Percentiles rank a stretch among this genome's conserved stretches.
Conservation (phyloP, 2,888 invertebrate species). For the Anticlea derivata region DNA sequence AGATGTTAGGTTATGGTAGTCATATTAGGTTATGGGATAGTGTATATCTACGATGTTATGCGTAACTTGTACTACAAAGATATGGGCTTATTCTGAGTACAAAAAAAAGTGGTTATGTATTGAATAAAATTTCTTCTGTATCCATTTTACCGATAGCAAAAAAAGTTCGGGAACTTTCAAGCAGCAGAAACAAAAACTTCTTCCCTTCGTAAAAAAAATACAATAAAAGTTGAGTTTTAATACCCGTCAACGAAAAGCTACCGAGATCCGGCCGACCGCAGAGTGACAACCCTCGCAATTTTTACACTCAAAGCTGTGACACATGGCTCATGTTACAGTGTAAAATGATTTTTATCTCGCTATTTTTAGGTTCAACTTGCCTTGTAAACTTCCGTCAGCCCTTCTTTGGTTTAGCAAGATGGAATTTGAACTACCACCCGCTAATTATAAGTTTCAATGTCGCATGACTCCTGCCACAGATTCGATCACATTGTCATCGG, state of each 20-base stretch:
- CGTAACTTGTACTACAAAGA: too few relatives aligned
- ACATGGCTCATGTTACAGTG: neutral
- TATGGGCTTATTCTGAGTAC: too few relatives aligned
- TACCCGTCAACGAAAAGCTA: constrained; percentile 31
- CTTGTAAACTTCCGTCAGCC: neutral
- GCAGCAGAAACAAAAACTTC: constrained; percentile 15
- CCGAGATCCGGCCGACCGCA: constrained; percentile 34
- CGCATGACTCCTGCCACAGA: neutral
- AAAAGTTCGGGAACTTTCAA: constrained; percentile 15
- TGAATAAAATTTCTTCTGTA: neutral
- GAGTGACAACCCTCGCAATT: constrained; percentile 33
- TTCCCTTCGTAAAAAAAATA: constrained; percentile 25
- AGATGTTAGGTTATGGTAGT: constrained; percentile 36
- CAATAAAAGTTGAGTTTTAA: constrained; percentile 32
- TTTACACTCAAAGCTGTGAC: constrained; percentile 8
- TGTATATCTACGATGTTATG: too few relatives aligned
- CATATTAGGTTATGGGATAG: constrained; percentile 9
- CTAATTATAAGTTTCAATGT: constrained; percentile 9
- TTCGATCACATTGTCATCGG: neutral
- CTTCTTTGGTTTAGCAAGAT: neutral
- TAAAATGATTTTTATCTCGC: constrained; percentile 4
- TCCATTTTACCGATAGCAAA: constrained; percentile 12
- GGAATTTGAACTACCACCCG: constrained; percentile 6
- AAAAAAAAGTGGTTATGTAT: too few relatives aligned
- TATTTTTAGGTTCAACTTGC: neutral